phyloP scores from a whole-genome alignment of 2,797 vertebrate species.

The Liparis tanakae region DNA sequence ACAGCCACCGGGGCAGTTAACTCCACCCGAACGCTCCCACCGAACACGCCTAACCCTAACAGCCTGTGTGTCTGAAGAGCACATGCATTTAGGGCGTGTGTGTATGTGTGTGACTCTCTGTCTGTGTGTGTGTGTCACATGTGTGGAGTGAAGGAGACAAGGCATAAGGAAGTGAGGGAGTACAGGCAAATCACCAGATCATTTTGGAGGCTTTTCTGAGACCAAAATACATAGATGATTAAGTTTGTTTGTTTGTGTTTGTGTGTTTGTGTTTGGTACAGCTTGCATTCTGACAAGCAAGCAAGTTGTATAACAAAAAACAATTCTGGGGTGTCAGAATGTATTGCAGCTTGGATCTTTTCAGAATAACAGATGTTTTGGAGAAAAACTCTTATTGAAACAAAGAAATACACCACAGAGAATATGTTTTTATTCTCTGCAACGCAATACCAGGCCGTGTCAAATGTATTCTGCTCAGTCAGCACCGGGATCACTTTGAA shows the following conservation, averaged over 20 bases:
- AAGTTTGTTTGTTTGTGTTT: not conserved
- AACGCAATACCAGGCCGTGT: slow-evolving; percentile 15
- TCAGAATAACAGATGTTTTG: slow-evolving; percentile 26
- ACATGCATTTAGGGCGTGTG: slow-evolving; percentile 30
- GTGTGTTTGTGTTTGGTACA: not conserved
- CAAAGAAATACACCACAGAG: slow-evolving; percentile 6
- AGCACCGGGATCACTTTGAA: slow-evolving; percentile 54
- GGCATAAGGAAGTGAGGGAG: slow-evolving; percentile 27
- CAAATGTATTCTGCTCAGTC: slow-evolving; percentile 46
- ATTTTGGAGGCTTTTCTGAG: slow-evolving; percentile 8
- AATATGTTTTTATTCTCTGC: slow-evolving; percentile 20
- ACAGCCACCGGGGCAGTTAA: slow-evolving; percentile 80
- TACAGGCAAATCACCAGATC: slow-evolving; percentile 31
- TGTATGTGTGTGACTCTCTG: not conserved
- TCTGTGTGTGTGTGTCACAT: not conserved
- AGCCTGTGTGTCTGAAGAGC: slow-evolving; percentile 54
- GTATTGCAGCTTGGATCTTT: slow-evolving; percentile 26
- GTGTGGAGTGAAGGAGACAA: slow-evolving; percentile 33
- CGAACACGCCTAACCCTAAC: slow-evolving; percentile 76
- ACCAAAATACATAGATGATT: slow-evolving; percentile 7
- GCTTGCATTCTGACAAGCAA: slow-evolving; percentile 23
- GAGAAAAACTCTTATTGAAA: slow-evolving; percentile 4
- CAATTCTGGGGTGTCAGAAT: slow-evolving; percentile 30
- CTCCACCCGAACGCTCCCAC: slow-evolving; percentile 77
- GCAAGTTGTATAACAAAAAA: slow-evolving; percentile 11